Conservation (phyloP, 2,113 vertebrate species). For the Apistogramma diplotaenia region DNA sequence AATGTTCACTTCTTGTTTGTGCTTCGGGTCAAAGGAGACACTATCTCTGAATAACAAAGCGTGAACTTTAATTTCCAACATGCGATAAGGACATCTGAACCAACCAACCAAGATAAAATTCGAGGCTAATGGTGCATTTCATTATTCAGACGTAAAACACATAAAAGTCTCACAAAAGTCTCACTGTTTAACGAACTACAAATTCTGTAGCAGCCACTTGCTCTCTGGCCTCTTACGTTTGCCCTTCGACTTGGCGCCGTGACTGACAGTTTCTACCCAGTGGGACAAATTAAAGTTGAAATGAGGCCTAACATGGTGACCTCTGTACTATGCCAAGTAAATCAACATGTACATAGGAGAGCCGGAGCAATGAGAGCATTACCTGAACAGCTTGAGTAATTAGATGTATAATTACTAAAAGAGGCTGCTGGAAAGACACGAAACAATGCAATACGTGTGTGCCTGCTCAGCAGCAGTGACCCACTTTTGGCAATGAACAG, state of each 20-base stretch:
- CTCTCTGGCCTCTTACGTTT: slow-evolving; percentile 3
- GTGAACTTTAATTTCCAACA: neutral
- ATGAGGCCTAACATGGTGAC: neutral
- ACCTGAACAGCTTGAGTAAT: slow-evolving; percentile 10
- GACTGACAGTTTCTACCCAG: neutral
- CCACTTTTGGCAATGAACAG: slow-evolving; percentile 8
- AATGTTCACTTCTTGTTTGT: neutral
- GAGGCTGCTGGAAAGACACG: neutral
- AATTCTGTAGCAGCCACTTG: neutral
- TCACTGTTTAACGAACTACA: slow-evolving; percentile 20
- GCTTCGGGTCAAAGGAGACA: neutral
- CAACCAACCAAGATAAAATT: neutral
- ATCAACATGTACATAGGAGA: slow-evolving; percentile 5
- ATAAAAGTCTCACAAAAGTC: neutral
- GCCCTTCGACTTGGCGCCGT: neutral
- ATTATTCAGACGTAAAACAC: neutral
- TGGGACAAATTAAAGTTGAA: neutral
- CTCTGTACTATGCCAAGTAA: slow-evolving; percentile 9
- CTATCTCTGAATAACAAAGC: neutral
- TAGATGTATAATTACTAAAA: neutral
- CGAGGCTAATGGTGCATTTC: neutral
- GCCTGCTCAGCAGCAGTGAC: slow-evolving; percentile 14
- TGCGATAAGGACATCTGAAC: neutral
- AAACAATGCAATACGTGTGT: neutral
- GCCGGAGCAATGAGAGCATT: neutral